Base-by-base conservation (phyloP, 2,113 vertebrate genomes). In the Pardalotus punctatus region DNA sequence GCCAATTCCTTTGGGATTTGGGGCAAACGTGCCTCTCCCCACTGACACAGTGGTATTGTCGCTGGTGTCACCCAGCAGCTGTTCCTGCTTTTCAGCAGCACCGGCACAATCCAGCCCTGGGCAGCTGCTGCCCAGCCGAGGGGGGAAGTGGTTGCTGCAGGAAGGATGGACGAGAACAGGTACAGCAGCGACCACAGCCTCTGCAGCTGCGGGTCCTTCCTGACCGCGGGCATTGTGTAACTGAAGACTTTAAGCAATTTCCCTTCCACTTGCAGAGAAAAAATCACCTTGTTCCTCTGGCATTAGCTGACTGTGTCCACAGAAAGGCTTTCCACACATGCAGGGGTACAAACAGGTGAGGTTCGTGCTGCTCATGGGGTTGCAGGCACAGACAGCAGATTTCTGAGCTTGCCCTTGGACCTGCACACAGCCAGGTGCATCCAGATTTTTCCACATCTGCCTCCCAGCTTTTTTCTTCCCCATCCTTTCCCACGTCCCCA, bases 11-110 rank as follows among this genome's bases (percentile, higher is more conserved):
- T 15, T 18, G 62, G 57, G 80, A 25, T 58, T 51, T 35, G 3
- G 33, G 57, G 35, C 16, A 40, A 57, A 8, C 31, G 15, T 28
- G 29, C 18, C 20, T 48, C 53, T 19, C 18, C 12, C 5, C 28
- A 2, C 4, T 1, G 1, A 9, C 16, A 25, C 0, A 0, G 33
- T 36, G 56, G 22, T 8, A 3, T 1, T 23, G 45, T 74, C 78
- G 53, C 51, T 9, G 40, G 31, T 71, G 74, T 28, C 88, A 48
- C 33, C 29, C 1, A 2, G 24, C 76, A 45, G 35, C 31, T 36
- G 35, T 61, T 78, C n/a, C 58, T 27, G 29, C 77, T 56, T 25
- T 28, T 43, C 91, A 69, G 53, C 12, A 25, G 35, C 85, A 36
- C 15, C 43, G 33, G n/a, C 56, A 62, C 61, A 61, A 6, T 15